These are phyloP conservation scores for Pterophyllum scalare DNA, from an alignment of 2,113 vertebrate genomes.

Conservation along the genomic window DNA sequence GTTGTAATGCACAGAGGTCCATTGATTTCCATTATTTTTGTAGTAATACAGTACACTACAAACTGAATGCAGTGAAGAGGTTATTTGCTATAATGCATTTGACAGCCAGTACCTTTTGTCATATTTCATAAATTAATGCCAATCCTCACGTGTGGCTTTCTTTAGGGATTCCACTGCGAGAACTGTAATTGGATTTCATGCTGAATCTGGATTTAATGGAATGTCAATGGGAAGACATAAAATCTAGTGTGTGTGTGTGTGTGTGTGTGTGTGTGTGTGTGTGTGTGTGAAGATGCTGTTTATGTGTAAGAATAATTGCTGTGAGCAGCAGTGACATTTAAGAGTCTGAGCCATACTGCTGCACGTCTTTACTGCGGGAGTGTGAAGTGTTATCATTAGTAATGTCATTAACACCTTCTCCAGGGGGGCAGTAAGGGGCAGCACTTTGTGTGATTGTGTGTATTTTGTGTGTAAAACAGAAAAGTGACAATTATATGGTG, in stretches of 20 bases:
- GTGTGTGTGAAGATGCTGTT: background rate
- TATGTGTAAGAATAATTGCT: constrained; percentile 30
- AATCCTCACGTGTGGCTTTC: background rate
- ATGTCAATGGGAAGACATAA: background rate
- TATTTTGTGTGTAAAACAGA: constrained; percentile 32
- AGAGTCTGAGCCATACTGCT: constrained; percentile 23
- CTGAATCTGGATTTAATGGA: background rate
- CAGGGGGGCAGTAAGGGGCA: constrained; percentile 24
- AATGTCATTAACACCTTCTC: constrained; percentile 72
- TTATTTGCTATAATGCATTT: too few species aligned
- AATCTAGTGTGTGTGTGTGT: background rate
- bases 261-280: background rate
- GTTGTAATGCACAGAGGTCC: too few species aligned
- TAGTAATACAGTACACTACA: too few species aligned
- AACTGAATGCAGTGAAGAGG: too few species aligned
- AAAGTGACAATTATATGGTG: constrained; percentile 43
- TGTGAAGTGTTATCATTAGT: constrained; percentile 71
- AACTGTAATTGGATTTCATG: background rate
- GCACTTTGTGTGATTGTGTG: constrained; percentile 35
- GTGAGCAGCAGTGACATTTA: constrained; percentile 26
- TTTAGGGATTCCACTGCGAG: background rate
- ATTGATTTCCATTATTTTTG: too few species aligned
- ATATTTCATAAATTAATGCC: too few species aligned
- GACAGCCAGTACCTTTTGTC: too few species aligned
- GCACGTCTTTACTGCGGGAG: constrained; percentile 41